Evolutionary conservation across 2,113 vertebrate species (phyloP).

Genomic region (Emydura subglobosa): DNA sequence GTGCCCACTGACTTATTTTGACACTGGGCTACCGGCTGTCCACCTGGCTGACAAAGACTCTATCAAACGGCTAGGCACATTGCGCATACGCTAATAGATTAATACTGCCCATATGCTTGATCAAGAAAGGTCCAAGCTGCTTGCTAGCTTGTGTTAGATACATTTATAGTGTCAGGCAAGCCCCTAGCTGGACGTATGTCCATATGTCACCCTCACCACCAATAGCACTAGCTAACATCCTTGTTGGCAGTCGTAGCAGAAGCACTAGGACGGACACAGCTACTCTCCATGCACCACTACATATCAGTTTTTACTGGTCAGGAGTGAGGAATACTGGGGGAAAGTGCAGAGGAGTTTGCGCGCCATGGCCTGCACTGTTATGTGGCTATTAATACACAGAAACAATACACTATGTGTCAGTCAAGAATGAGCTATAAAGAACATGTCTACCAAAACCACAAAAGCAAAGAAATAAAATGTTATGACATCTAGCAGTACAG

Average conservation of each 20-base stretch:
- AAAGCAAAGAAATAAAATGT: background rate
- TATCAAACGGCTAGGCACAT: no score
- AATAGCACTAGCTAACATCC: background rate
- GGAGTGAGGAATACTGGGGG: background rate
- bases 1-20: no score
- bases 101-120: background rate
- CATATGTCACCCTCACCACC: background rate
- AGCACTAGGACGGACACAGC: background rate
- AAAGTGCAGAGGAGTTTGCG: background rate
- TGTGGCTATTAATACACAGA: background rate
- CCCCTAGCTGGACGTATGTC: no score
- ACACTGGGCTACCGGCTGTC: no score
- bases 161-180: background rate
- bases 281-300: background rate
- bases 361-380: background rate
- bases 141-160: background rate
- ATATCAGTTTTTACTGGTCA: background rate
- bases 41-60: no score
- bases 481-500: background rate
- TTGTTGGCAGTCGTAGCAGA: background rate
- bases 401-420: background rate
- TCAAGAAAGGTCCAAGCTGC: background rate
- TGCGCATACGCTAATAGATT: no score
- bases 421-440: no score
- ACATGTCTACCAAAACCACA: background rate